A percentile compares a stretch with the other conserved stretches of the same genome.
Conservation (phyloP, 2,888 invertebrate species). For the Entomobrya proxima region DNA sequence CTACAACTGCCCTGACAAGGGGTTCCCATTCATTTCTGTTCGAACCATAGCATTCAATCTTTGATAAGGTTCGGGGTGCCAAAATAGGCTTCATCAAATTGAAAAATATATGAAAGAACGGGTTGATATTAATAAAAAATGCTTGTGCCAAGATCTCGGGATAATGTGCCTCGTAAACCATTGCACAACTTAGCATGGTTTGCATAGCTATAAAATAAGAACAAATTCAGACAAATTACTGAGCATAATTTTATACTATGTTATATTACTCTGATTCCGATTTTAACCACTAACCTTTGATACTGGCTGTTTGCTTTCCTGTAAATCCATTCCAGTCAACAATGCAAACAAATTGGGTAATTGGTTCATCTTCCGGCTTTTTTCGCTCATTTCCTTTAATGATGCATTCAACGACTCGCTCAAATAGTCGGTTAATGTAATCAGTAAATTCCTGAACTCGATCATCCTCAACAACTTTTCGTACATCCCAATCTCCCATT, state of each 20-base stretch:
- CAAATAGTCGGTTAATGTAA: constrained; percentile 58
- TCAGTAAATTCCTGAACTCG: constrained; percentile 27
- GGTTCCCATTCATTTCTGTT: constrained; percentile 61
- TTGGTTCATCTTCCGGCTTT: constrained; percentile 19
- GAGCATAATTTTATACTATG: background rate
- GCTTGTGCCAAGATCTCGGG: constrained; percentile 61
- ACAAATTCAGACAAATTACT: background rate
- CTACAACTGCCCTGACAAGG: constrained; percentile 21
- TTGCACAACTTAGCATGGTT: constrained; percentile 12
- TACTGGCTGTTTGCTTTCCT: constrained; percentile 67
- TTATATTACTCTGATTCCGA: background rate
- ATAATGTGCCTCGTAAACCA: constrained; percentile 52
- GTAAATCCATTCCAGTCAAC: constrained; percentile 73
- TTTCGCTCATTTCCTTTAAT: constrained; percentile 1
- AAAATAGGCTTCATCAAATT: constrained; percentile 58
- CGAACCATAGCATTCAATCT: constrained; percentile 54
- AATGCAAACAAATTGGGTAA: constrained; percentile 66
- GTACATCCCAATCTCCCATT: constrained; percentile 58
- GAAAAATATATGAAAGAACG: constrained; percentile 58
- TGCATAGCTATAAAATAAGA: constrained; percentile 31
- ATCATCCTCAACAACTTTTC: constrained; percentile 42
- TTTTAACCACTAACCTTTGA: constrained; percentile 42
- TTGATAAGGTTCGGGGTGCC: constrained; percentile 54
- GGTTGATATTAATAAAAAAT: constrained; percentile 59
- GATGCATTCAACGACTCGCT: constrained; percentile 47